Base-by-base conservation (phyloP, 2,888 invertebrate species). In the Drosophila incognita region DNA sequence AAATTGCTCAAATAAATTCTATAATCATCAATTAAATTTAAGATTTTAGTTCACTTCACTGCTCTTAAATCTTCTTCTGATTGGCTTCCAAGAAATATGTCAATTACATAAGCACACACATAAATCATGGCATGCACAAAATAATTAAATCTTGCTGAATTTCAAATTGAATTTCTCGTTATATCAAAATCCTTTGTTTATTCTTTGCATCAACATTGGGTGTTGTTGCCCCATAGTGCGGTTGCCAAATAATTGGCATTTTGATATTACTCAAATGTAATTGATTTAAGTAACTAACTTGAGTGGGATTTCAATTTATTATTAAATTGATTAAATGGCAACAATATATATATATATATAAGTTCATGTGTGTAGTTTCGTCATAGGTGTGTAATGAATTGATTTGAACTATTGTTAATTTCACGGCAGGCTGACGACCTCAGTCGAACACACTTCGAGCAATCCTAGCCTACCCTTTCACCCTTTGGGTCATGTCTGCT, bases 361-460 rank as follows among this genome's bases (percentile, higher is more conserved):
- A 3, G 27, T 0, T 18, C 15, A 42, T 35, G 18, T 7, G n/a
- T 6, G 31, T 31, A 7, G 13, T 27, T 40, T 59, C 36, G 58
- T 54, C 65, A 69, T 70, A 70, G 72, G 58, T 75, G 57, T 62
- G 36, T 69, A 70, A 69, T 73, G 59, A 79, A 67, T 49, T 66
- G 31, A 51, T 77, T 71, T 70, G 51, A 71, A 56, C 62, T 58
- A 18, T 38, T 51, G 60, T 53, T 53, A 56, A 69, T 36, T 64
- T 81, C 24, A 35, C 52, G 63, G 58, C 71, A 74, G 63, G 54
- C 51, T 38, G 42, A n/a, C 48, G 36, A n/a, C 15, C 7, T 7
- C 38, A 13, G 18, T 21, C 5, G 6, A 31, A 15, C 24, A 36
- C n/a, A 46, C n/a, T n/a, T 62, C 57, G 59, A 58, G 46, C 68